Base-by-base conservation (phyloP, 2,888 invertebrate species). In the Patella depressa region DNA sequence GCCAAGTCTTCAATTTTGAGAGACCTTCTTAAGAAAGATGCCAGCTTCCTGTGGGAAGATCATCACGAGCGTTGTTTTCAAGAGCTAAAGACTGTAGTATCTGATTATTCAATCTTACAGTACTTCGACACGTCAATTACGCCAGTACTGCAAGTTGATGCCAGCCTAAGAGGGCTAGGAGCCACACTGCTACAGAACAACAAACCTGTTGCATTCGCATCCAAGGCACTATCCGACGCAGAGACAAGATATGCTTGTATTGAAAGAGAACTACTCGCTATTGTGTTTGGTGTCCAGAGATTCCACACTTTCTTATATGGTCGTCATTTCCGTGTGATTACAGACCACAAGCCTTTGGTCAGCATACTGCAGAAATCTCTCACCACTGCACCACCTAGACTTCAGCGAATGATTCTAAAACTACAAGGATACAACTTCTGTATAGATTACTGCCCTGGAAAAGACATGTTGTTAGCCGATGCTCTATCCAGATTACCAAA, bases 201-300 rank as follows among this genome's bases (percentile, higher is more conserved):
- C 2, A 75, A 74, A 59, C 80, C 79, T 19, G 73, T 82, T 15
- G 79, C 80, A 15, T 80, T 74, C 69, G 79, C 76, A 3, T 78
- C 77, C 24, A 72, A 81, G 73, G 54, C 69, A 12, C 74, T 82
- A 24, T 71, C 78, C 11, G 77, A 80, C 65, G 65, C 69, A 15
- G 79, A 73, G 53, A 45, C 69, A n/a, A 70, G 81, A 45, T 78
- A 80, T 73, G 81, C 78, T 11, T 73, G 78, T 45, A 83, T 80
- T 3, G 80, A 83, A 73, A 74, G 79, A 19, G 80, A 84, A 75
- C 73, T 78, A 15, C 59, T 84, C n/a, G 81, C 79, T 55, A 73
- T 77, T 15, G 83, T 83, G 0, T 82, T 80, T 53, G 83, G 77
- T 3, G 72, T 74, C 24, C 69, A 78, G 69, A 29, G 73, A 24